Evolutionary conservation across 2,888 invertebrate genomes (phyloP), one percentile per base, ranked within the genome.

Genomic region (Meteorus cinctellus): DNA sequence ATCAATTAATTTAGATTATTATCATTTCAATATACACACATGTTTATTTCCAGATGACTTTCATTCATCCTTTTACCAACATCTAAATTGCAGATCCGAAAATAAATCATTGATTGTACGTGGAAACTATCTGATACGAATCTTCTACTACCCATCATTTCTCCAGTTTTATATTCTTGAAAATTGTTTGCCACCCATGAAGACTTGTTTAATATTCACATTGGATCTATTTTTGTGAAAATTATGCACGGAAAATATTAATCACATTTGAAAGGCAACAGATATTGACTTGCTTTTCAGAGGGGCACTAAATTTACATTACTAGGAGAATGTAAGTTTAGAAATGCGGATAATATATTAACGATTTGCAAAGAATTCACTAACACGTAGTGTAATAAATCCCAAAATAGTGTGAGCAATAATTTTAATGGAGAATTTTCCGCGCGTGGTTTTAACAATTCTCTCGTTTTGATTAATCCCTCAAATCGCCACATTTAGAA

Each of bases 111-210:
- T 63, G 12, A 75, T 62, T 29, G 41, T 14, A 69, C 41, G 51
- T n/a, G 45, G 19, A 62, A 19, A 63, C 73, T 60, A 73, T 75
- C 62, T 55, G 73, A 75, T 75, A 31, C n/a, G 19, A 69, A 51
- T 51, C 51, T 51, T 69, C 55, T 31, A 31, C 45, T 36, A 19
- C 45, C 31, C 60, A 48, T 48, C 60, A 63, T 12, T 48, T 10
- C 2, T 12, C 1, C 12, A 27, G 69, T 48, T 51, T 75, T 76
- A 77, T 79, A 79, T 77, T 78, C 75, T 72, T 74, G 74, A 74
- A 60, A 72, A 63, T 55, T 29, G 75, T 75, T 79, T 74, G 77
- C 72, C 66, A 51, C 48, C 74, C 66, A 62, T 68, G 65, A 70
- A 70, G 48, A 72, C 69, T 76, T 69, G 75, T 72, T 48, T 72